A percentile compares a stretch with the other conserved stretches of the same genome.
phyloP scores from a whole-genome alignment of 2,888 invertebrate genomes.

The Phorcus lineatus region DNA sequence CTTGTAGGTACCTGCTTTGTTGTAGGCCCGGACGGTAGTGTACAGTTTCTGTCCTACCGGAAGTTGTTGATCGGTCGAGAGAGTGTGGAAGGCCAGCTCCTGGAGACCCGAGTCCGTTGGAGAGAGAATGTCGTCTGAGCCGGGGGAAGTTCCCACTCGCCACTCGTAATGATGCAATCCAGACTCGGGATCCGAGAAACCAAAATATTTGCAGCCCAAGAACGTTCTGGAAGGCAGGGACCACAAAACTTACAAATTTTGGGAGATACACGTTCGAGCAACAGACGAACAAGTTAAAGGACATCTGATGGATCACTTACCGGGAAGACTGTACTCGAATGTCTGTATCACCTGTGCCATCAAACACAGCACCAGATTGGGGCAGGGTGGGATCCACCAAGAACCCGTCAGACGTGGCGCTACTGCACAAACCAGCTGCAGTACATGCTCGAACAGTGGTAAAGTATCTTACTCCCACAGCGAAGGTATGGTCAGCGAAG shows the following conservation, averaged over 20 bases:
- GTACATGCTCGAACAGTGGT: constrained; percentile 56
- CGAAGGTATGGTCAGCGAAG: constrained; percentile 18
- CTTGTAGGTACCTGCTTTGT: constrained; percentile 43
- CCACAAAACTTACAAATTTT: too few species aligned
- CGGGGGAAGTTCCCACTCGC: constrained; percentile 48
- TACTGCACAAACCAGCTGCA: constrained; percentile 47
- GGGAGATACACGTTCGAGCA: too few species aligned
- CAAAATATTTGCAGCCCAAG: constrained; percentile 49
- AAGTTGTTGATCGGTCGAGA: constrained; percentile 25
- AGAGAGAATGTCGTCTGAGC: constrained; percentile 41
- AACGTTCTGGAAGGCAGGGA: constrained; percentile 35
- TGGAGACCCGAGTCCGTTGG: constrained; percentile 34
- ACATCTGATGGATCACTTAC: neutral
- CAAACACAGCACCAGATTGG: constrained; percentile 46
- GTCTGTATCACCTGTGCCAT: constrained; percentile 45
- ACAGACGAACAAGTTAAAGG: neutral
- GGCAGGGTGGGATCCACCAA: constrained; percentile 57
- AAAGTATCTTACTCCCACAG: constrained; percentile 35
- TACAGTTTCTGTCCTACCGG: constrained; percentile 41
- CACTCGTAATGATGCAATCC: constrained; percentile 48
- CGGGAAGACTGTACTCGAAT: constrained; percentile 47
- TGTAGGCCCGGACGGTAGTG: constrained; percentile 43
- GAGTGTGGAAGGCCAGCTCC: constrained; percentile 22
- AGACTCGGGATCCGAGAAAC: constrained; percentile 54
- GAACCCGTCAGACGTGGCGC: constrained; percentile 54